A percentile compares a stretch with the other conserved stretches of the same genome.
Evolutionary conservation across 1,140 invertebrate genomes (phyloP).

Genomic region (Copidosoma floridanum): DNA sequence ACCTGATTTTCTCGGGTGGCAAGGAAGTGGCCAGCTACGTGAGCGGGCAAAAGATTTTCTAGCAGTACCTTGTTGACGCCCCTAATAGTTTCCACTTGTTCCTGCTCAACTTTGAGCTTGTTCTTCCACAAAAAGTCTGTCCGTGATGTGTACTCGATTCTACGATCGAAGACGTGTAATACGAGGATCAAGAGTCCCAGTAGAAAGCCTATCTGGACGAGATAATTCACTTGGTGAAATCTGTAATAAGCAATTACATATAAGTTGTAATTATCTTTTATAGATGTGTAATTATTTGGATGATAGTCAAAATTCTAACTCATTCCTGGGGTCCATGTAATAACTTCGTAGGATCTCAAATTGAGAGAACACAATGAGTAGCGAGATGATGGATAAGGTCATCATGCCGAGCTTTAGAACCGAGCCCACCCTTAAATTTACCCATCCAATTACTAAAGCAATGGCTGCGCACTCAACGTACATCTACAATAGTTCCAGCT

Average conservation of each 20-base stretch:
- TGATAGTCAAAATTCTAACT: too few species aligned
- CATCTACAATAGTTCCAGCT: constrained; percentile 70
- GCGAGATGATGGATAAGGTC: constrained; percentile 62
- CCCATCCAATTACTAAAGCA: constrained; percentile 73
- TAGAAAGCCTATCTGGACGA: constrained; percentile 64
- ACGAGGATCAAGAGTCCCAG: constrained; percentile 64
- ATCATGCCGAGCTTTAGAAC: constrained; percentile 78
- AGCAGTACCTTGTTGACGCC: constrained; percentile 93
- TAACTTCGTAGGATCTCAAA: constrained; percentile 51
- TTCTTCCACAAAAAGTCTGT: constrained; percentile 91
- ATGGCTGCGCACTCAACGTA: constrained; percentile 79
- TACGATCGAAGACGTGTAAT: constrained; percentile 77
- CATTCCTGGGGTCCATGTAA: constrained; percentile 51
- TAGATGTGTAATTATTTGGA: too few species aligned
- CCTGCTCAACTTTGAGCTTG: constrained; percentile 87
- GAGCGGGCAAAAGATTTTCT: constrained; percentile 94
- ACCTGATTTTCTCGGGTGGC: constrained; percentile 65
- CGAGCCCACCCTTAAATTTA: constrained; percentile 81
- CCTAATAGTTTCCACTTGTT: constrained; percentile 91
- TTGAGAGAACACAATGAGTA: constrained; percentile 43
- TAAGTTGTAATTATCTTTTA: too few species aligned
- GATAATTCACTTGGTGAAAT: constrained; percentile 65
- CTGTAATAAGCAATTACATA: constrained; percentile 50
- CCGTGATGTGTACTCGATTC: constrained; percentile 82
- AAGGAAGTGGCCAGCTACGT: constrained; percentile 93